Conservation (phyloP, 2,113 vertebrate species). For the Aegithalos caudatus region DNA sequence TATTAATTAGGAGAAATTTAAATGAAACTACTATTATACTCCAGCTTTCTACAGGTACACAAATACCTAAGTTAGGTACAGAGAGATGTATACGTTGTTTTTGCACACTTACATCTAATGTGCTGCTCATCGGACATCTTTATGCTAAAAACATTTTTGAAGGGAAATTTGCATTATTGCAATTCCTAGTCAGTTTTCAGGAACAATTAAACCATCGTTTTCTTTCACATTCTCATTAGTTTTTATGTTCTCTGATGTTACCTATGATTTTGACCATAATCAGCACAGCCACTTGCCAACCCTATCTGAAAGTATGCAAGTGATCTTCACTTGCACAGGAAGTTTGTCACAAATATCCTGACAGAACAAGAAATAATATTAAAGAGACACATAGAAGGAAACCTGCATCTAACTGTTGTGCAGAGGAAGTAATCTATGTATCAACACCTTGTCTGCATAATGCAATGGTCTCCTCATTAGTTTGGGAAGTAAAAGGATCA, state of each 20-base stretch:
- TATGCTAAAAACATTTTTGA: background rate
- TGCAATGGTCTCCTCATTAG: background rate
- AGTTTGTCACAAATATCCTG: background rate
- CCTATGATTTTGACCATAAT: background rate
- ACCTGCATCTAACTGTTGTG: background rate
- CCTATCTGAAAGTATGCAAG: background rate
- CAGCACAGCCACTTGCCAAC: background rate
- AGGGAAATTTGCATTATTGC: background rate
- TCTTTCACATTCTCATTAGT: background rate
- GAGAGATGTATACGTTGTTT: background rate
- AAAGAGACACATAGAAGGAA: background rate
- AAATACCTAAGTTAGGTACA: background rate
- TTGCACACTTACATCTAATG: background rate
- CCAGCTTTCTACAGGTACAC: background rate
- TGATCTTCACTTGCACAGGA: background rate
- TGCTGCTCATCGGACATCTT: background rate
- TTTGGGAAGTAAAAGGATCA: background rate
- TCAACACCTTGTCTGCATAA: background rate
- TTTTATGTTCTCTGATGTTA: background rate
- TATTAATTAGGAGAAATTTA: background rate
- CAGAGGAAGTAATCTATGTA: background rate
- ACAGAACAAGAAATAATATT: background rate
- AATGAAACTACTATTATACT: background rate
- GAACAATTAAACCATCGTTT: background rate
- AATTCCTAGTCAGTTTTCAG: background rate